phyloP scores from a whole-genome alignment of 1,140 invertebrate genomes.

The Metopolophium dirhodum region DNA sequence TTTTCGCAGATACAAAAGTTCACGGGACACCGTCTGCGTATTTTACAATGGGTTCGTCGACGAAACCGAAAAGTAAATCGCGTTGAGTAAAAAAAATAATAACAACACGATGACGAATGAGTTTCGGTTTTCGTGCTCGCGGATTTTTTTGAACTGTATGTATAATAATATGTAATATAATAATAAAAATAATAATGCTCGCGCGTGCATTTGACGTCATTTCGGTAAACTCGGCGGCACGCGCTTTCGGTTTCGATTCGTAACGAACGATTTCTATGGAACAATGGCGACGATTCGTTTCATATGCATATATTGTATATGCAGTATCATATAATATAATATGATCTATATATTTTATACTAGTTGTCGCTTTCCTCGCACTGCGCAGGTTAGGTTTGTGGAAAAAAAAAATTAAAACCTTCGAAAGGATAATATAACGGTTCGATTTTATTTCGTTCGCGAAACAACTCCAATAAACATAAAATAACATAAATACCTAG shows the following conservation, averaged over 20 bases:
- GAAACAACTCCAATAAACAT: background rate
- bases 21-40: background rate
- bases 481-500: too few relatives aligned
- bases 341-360: background rate
- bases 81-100: background rate
- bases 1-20: background rate
- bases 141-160: background rate
- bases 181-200: background rate
- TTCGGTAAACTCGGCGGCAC: background rate
- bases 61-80: background rate
- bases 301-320: background rate
- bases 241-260: conserved; percentile 29
- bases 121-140: background rate
- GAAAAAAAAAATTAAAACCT: background rate
- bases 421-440: background rate
- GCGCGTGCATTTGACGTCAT: background rate
- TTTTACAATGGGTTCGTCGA: background rate
- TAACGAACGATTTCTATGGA: conserved; percentile 13
- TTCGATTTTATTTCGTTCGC: background rate
- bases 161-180: background rate
- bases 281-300: conserved; percentile 10
- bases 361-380: conserved; percentile 15
- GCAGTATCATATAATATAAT: background rate
- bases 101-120: background rate
- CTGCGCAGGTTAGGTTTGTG: background rate